Evolutionary conservation across 2,797 vertebrate genomes (phyloP).

Genomic region (Knipowitschia caucasica): DNA sequence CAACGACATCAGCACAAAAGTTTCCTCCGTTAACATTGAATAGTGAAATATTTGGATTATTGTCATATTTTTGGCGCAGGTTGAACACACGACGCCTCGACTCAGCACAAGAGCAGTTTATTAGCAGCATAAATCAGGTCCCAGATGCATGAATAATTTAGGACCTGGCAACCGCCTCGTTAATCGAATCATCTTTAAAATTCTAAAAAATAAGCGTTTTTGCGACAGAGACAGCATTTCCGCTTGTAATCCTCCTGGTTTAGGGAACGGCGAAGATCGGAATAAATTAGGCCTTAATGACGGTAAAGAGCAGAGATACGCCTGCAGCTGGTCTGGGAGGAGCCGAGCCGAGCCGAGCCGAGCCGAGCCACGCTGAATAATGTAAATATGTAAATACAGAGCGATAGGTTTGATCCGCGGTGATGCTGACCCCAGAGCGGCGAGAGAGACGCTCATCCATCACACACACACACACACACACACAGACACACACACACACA

Average conservation of each 20-base stretch:
- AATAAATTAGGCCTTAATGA: background rate
- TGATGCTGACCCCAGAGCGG: conserved; percentile 19
- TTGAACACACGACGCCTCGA: background rate
- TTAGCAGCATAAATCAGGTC: background rate
- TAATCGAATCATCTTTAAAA: conserved; percentile 1
- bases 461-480: no score
- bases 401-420: conserved; percentile 7
- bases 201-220: background rate
- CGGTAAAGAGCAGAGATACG: background rate
- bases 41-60: no score
- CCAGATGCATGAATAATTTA: background rate
- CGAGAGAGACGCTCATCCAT: background rate
- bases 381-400: conserved; percentile 12
- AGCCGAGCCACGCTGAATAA: background rate
- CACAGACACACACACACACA: no score
- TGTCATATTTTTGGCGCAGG: background rate
- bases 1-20: no score
- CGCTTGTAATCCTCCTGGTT: background rate
- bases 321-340: background rate
- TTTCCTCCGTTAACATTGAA: no score
- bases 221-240: background rate
- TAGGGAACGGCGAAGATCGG: no score
- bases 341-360: background rate
- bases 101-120: background rate
- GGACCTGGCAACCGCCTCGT: background rate